Conservation (phyloP, 2,797 vertebrate genomes). For the Naso thynnoides region DNA sequence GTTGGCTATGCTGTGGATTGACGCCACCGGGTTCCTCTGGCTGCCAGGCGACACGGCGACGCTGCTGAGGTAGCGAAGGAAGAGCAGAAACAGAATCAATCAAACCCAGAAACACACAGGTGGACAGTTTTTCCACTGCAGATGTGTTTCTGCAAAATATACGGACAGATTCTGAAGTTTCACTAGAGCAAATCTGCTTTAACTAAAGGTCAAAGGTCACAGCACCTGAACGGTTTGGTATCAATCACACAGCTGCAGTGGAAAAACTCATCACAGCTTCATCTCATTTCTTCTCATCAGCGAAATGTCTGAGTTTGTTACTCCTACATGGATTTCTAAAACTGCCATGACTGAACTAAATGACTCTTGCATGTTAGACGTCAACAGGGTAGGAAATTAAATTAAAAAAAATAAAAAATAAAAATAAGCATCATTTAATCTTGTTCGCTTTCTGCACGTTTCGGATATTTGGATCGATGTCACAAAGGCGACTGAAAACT, state of each 20-base stretch:
- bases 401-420: not conserved
- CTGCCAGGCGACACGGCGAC: conserved; percentile 86
- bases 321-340: conserved; percentile 25
- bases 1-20: conserved; percentile 95
- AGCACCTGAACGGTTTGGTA: not conserved
- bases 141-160: conserved; percentile 5
- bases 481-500: no score
- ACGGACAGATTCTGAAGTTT: no score
- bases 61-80: conserved; percentile 70
- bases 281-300: not conserved
- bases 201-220: not conserved
- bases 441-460: no score
- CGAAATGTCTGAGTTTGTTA: conserved; percentile 20
- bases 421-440: not conserved
- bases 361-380: conserved; percentile 48
- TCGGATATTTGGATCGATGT: no score
- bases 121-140: conserved; percentile 35
- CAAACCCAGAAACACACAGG: accelerated
- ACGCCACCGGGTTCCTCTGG: conserved; percentile 94
- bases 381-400: conserved; percentile 56
- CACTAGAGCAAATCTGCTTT: no score
- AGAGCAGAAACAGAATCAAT: not conserved
- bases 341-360: not conserved
- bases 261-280: conserved; percentile 20
- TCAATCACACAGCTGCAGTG: not conserved